Conservation (phyloP, 2,888 invertebrate species). For the Cancer borealis region DNA sequence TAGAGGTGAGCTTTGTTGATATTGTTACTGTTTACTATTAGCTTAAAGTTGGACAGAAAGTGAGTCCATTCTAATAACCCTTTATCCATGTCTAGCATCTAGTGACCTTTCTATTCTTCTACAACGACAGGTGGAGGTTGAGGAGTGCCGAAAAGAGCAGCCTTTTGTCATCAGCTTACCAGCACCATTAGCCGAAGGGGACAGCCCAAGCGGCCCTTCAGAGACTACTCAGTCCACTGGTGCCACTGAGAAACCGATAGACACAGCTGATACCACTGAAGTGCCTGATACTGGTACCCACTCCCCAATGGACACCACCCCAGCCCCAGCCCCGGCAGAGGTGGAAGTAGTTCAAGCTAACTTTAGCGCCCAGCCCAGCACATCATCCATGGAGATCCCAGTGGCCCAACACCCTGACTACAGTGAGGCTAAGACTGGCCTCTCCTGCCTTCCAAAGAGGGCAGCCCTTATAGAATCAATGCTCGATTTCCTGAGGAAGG, state of each 20-base stretch:
- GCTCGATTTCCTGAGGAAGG: constrained; percentile 92
- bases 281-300: constrained; percentile 68
- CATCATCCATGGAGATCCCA: constrained; percentile 59
- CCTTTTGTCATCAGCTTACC: constrained; percentile 84
- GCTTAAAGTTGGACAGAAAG: neutral
- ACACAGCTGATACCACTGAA: constrained; percentile 60
- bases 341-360: neutral
- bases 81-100: neutral
- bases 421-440: constrained; percentile 80
- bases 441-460: constrained; percentile 88
- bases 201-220: constrained; percentile 53
- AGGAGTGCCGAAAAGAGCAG: constrained; percentile 88
- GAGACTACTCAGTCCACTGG: constrained; percentile 61
- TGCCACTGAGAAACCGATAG: constrained; percentile 51
- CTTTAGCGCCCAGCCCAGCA: constrained; percentile 53
- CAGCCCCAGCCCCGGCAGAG: constrained; percentile 48
- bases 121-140: constrained; percentile 85
- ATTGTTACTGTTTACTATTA: neutral
- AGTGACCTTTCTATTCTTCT: neutral
- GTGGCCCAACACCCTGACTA: constrained; percentile 75
- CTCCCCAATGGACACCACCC: constrained; percentile 68
- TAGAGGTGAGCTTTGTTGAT: constrained; percentile 83
- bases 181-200: constrained; percentile 56
- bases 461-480: constrained; percentile 92
- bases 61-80: neutral